phyloP scores from a whole-genome alignment of 2,113 vertebrate genomes.

The Urocitellus parryii region DNA sequence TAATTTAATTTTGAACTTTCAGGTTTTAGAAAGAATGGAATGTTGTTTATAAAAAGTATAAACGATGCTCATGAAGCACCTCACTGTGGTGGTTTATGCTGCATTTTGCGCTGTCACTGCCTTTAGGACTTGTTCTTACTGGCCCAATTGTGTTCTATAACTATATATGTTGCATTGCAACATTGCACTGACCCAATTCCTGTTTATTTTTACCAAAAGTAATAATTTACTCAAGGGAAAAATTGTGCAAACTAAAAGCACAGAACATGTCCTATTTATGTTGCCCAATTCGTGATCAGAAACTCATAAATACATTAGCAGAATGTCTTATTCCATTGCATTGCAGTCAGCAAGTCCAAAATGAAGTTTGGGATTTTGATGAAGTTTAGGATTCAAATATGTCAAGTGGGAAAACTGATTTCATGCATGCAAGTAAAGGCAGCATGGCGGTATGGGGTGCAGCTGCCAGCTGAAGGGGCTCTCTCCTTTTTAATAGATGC shows the following conservation, averaged over 20 bases:
- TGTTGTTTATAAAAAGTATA: neutral
- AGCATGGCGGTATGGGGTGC: neutral
- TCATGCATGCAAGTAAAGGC: neutral
- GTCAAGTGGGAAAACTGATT: neutral
- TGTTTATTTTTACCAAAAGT: neutral
- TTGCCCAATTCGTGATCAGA: neutral
- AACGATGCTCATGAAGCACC: neutral
- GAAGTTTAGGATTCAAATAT: slow-evolving; percentile 1
- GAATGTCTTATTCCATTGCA: neutral
- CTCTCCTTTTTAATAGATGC: neutral
- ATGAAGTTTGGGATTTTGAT: neutral
- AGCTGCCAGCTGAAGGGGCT: neutral
- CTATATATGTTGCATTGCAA: neutral
- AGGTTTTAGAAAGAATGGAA: neutral
- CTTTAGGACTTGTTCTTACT: neutral
- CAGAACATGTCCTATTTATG: neutral
- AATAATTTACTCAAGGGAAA: neutral
- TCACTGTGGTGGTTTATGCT: neutral
- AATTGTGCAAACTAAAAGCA: neutral
- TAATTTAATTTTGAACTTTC: neutral
- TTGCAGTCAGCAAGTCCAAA: neutral
- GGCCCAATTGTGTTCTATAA: neutral
- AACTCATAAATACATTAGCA: neutral
- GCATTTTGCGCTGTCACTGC: neutral
- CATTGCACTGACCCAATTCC: neutral